These are phyloP conservation scores for Uria lomvia DNA, from an alignment of 2,113 vertebrate species.

Conservation along the genomic window DNA sequence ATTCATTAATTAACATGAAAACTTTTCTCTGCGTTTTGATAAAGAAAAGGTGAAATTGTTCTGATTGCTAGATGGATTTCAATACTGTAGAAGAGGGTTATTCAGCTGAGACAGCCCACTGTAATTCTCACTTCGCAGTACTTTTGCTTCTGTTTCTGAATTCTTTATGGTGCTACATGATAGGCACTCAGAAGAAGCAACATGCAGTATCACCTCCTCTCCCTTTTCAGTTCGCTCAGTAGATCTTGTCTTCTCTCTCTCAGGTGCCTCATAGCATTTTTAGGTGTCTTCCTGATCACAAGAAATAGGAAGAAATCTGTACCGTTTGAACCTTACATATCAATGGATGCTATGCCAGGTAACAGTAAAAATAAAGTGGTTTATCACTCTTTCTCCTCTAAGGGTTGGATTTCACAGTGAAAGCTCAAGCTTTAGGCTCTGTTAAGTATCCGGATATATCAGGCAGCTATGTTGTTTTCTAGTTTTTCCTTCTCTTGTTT, in stretches of 20 bases:
- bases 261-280: slow-evolving; percentile 86
- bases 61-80: background rate
- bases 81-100: background rate
- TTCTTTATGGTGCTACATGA: background rate
- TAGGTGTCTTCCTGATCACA: slow-evolving; percentile 92
- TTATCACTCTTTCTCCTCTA: background rate
- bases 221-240: background rate
- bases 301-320: slow-evolving; percentile 84
- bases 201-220: background rate
- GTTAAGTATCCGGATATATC: accelerated
- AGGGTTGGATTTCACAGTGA: background rate
- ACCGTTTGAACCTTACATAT: slow-evolving; percentile 92
- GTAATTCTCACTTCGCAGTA: background rate
- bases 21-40: background rate
- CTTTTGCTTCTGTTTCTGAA: background rate
- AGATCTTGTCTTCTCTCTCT: background rate
- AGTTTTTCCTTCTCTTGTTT: background rate
- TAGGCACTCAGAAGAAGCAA: background rate
- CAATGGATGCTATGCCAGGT: slow-evolving; percentile 94
- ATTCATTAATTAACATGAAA: background rate
- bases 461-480: background rate
- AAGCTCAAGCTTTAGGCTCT: background rate
- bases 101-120: background rate
- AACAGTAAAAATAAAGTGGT: background rate
- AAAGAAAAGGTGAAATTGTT: background rate